phyloP scores from a whole-genome alignment of 2,113 vertebrate species.

The Elephantulus edwardii region DNA sequence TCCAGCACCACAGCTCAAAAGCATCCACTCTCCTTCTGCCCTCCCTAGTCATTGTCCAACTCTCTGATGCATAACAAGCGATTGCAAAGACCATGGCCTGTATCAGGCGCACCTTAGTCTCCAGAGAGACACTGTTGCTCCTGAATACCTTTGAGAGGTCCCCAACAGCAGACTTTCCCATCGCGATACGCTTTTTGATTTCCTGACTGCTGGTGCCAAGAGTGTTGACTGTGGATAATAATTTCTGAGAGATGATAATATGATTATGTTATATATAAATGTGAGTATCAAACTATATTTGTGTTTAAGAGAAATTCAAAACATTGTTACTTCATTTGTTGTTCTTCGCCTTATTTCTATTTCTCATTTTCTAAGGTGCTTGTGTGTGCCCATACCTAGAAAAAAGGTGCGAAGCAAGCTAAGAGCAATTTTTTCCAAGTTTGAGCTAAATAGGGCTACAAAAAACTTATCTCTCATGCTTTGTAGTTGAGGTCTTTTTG shows the following conservation, averaged over 20 bases:
- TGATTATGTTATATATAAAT: neutral
- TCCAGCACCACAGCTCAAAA: too few relatives aligned
- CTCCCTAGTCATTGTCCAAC: too few relatives aligned
- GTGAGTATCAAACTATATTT: neutral
- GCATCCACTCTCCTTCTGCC: too few relatives aligned
- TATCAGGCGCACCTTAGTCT: too few relatives aligned
- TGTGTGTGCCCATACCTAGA: neutral
- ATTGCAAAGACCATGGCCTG: too few relatives aligned
- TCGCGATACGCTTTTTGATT: too few relatives aligned
- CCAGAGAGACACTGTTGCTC: too few relatives aligned
- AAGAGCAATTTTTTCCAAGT: neutral
- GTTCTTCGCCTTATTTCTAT: neutral
- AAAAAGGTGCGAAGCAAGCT: neutral
- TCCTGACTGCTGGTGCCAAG: too few relatives aligned
- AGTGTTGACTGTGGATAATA: neutral
- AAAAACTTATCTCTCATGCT: neutral
- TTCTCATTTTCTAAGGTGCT: neutral
- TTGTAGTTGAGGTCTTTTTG: constrained; percentile 4
- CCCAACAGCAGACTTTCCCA: too few relatives aligned
- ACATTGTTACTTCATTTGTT: neutral
- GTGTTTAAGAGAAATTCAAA: neutral
- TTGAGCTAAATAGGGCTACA: neutral
- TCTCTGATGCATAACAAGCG: too few relatives aligned
- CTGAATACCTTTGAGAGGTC: too few relatives aligned
- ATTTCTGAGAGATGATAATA: neutral